Percentiles rank a stretch among this genome's conserved stretches.
Conservation (phyloP, 2,797 vertebrate species). For the Arnoldichthys spilopterus region DNA sequence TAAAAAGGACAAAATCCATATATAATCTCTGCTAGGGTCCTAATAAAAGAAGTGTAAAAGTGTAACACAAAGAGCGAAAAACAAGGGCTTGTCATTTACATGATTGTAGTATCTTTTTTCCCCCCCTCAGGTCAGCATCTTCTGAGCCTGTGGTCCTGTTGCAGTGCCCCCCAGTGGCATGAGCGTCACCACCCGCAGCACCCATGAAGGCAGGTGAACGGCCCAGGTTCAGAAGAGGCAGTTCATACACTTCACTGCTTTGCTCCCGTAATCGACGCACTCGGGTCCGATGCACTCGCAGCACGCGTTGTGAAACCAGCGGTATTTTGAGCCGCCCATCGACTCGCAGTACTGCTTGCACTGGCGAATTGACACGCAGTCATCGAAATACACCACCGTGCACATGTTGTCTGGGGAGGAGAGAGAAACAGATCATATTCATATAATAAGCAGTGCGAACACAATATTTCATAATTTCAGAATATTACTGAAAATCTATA, state of each 20-base stretch:
- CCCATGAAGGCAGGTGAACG: background rate
- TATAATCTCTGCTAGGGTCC: constrained; percentile 27
- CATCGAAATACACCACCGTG: constrained; percentile 98
- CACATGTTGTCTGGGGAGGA: constrained; percentile 88
- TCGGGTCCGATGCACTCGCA: constrained; percentile 97
- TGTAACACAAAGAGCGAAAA: constrained; percentile 37
- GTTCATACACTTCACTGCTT: constrained; percentile 95
- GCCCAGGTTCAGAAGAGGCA: constrained; percentile 88
- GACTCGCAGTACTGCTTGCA: constrained; percentile 98
- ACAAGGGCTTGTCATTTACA: constrained; percentile 51
- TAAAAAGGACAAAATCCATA: constrained; percentile 25
- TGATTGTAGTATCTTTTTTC: constrained; percentile 30
- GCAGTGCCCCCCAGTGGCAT: constrained; percentile 34
- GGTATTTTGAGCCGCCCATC: constrained; percentile 98
- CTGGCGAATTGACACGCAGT: constrained; percentile 98
- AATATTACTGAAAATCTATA: too few species aligned
- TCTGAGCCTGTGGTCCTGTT: constrained; percentile 13
- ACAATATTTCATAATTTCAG: background rate
- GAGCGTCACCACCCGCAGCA: constrained; percentile 11
- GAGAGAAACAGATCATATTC: constrained; percentile 16
- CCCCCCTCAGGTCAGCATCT: constrained; percentile 18
- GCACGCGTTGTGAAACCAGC: constrained; percentile 99
- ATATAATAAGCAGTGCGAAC: background rate
- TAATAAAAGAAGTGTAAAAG: constrained; percentile 42
- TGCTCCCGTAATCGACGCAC: constrained; percentile 97